Base-by-base conservation (phyloP, 1,140 invertebrate species). In the Phymastichus coffea region DNA sequence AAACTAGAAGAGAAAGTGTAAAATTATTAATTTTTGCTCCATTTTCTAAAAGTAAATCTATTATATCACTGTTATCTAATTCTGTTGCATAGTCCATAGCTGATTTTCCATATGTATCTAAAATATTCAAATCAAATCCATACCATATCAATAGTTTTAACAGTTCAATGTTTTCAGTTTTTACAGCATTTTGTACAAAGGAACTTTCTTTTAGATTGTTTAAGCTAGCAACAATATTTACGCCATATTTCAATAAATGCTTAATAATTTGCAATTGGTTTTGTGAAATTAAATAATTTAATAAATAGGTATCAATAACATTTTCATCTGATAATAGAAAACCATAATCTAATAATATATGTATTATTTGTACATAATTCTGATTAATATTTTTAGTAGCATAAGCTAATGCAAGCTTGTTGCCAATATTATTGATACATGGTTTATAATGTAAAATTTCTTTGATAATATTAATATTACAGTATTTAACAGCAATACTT, bases 361-460 rank as follows among this genome's bases (percentile, higher is more conserved):
- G 17, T 6, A 53, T 14, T 14, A 41, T 17, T 1, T 28, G 19
- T 19, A 43, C 7, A 53, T 28, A 52, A 26, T 25, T 2, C 19
- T 53, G 20, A 17, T 37, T 4, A 44, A 22, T 19, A 44, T 46
- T 55, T 35, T 19, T 55, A n/a, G 44, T 22, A 2, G 25, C 53
- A 46, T 19, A 55, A n/a, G 15, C 9, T 7, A 55, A 47, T 17
- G 54, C 54, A 38, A 17, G 2, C 37, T 57, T 37, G 22, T 57
- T 57, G 15, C n/a, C 10, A 7, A 4, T 19, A 22, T 47, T 40
- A 12, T 38, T 1, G 20, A 57, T 28, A 23, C 12, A 4, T 47
- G 54, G 54, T 12, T 48, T 46, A n/a, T 12, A 37, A 2, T 35
- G 2, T 35, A 57, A 33, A 23, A 57, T 19, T 19, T 25, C n/a